These are phyloP conservation scores for Pristionchus exspectatus DNA, from an alignment of 2,888 invertebrate genomes.

Conservation along the genomic window DNA sequence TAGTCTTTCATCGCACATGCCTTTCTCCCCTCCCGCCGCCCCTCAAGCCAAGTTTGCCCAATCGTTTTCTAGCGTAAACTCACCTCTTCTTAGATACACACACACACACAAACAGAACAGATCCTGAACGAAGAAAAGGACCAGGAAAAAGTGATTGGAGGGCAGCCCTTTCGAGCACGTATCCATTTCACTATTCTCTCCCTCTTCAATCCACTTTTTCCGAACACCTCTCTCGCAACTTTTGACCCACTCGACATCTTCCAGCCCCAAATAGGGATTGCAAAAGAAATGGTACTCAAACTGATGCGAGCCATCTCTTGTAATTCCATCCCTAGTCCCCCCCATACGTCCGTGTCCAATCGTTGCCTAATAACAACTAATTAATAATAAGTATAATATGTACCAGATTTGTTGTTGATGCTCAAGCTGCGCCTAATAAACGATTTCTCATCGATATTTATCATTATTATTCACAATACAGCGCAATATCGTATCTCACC, in stretches of 20 bases:
- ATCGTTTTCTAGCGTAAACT: conserved; percentile 40
- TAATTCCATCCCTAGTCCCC: neutral
- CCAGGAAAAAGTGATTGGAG: conserved; percentile 42
- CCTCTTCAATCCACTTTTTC: neutral
- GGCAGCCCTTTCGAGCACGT: neutral
- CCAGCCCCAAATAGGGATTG: neutral
- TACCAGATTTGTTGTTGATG: neutral
- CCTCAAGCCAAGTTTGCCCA: conserved; percentile 45
- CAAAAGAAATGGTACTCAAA: too few species aligned
- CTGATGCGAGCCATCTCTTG: neutral
- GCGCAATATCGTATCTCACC: conserved; percentile 3
- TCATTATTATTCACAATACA: neutral
- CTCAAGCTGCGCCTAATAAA: conserved; percentile 12
- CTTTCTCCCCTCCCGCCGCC: neutral
- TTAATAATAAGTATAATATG: conserved; percentile 23
- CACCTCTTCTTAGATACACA: conserved; percentile 30
- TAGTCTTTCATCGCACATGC: conserved; percentile 30
- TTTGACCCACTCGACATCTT: neutral
- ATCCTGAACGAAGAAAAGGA: neutral
- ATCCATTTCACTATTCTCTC: conserved; percentile 22
- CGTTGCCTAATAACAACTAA: conserved; percentile 7
- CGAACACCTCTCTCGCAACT: conserved; percentile 22
- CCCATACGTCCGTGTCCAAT: neutral
- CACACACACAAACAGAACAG: neutral
- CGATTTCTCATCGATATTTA: neutral